phyloP scores from a whole-genome alignment of 2,113 vertebrate genomes.

The Mionectes macconnelli region DNA sequence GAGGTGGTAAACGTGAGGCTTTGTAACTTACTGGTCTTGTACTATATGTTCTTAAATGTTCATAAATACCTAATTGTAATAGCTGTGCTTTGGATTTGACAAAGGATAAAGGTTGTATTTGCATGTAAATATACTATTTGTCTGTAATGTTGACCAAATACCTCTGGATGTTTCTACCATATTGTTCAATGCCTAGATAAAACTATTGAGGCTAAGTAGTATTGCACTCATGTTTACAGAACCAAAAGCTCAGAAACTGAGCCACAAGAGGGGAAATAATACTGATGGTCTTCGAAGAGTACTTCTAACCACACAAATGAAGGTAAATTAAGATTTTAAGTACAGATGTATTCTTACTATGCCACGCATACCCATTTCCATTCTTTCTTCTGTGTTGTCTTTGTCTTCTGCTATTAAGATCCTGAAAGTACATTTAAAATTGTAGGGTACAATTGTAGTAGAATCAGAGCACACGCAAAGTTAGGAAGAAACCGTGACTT shows the following conservation, averaged over 20 bases:
- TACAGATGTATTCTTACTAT: conserved; percentile 1
- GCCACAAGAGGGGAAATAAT: conserved; percentile 78
- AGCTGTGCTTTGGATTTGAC: neutral
- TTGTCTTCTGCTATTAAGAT: conserved; percentile 34
- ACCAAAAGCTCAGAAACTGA: conserved; percentile 76
- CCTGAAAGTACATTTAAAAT: conserved; percentile 46
- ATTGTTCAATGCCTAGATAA: neutral
- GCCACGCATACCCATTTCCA: neutral
- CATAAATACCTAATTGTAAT: neutral
- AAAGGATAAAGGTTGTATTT: neutral
- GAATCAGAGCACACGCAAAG: neutral
- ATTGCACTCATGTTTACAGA: conserved; percentile 56
- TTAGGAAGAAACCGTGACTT: neutral
- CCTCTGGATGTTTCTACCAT: neutral
- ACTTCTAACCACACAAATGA: conserved; percentile 87
- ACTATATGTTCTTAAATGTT: neutral
- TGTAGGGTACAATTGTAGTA: neutral
- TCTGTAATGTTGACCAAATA: neutral
- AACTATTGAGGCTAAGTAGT: neutral
- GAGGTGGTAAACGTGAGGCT: neutral
- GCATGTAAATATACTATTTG: neutral
- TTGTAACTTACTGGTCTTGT: neutral
- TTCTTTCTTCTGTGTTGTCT: neutral
- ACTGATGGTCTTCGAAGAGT: conserved; percentile 82
- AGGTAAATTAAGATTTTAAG: conserved; percentile 76